Base-by-base conservation (phyloP, 1,140 invertebrate species). In the Formica selysi region DNA sequence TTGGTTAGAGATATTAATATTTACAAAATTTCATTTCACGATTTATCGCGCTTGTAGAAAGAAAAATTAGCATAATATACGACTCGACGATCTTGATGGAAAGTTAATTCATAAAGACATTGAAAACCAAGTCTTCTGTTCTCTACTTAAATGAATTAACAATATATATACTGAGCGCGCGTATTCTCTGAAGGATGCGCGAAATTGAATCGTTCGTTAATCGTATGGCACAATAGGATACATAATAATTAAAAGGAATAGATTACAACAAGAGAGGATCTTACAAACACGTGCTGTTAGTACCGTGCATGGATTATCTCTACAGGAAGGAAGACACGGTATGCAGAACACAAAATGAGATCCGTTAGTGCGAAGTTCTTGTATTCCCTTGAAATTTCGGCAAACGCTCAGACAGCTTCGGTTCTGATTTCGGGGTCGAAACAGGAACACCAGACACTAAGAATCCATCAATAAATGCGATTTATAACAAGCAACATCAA, bases 351-450 rank as follows among this genome's bases (percentile, higher is more conserved):
- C 79, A 85, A 67, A 90, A 89, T 92, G 85, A 90, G 76, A 87
- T 92, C 92, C 91, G 88, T 91, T 81, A 90, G 90, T 91, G 86
- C 90, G 61, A 90, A 91, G 79, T 91, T 90, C 89, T 91, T 92
- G 92, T 89, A 83, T 85, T 90, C 48, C 65, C 76, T 91, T 85
- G 79, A 85, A 78, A 89, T 89, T 86, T 91, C 86, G 74, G 76
- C 81, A 91, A 86, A 59, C 67, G 48, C 90, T 89, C 85, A 91
- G 89, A 85, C 87, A 88, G 89, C 86, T 92, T 91, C 92, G 64
- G 87, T 85, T 91, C 88, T 61, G 90, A 76, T 84, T 80, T 90
- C 89, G 86, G 88, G 83, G 71, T 67, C 36, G 92, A 88, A 87
- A 86, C 89, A 26, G 92, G 87, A 84, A 88, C 79, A 89, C 91